phyloP scores from a whole-genome alignment of 53 echinoderm and acorn worm species.

The Mesocentrotus franciscanus region DNA sequence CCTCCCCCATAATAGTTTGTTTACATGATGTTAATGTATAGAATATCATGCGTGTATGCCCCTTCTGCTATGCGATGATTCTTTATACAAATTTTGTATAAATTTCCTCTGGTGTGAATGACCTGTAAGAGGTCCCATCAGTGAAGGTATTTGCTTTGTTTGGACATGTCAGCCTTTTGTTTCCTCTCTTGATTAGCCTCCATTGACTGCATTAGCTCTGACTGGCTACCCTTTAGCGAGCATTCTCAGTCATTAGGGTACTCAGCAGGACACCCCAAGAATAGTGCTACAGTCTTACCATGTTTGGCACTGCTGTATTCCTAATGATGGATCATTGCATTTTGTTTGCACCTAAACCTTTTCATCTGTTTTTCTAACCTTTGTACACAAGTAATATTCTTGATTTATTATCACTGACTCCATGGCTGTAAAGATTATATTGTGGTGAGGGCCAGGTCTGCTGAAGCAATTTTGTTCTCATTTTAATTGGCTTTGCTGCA shows the following conservation, averaged over 20 bases:
- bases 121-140: background rate
- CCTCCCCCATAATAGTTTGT: too few relatives aligned
- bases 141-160: conserved; percentile 19
- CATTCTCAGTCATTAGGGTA: conserved; percentile 34
- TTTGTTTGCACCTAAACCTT: conserved; percentile 1
- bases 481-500: background rate
- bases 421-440: background rate
- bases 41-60: background rate
- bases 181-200: conserved; percentile 38
- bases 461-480: conserved; percentile 8
- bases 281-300: conserved; percentile 48
- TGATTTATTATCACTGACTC: conserved; percentile 38
- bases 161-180: conserved; percentile 43
- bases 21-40: too few relatives aligned
- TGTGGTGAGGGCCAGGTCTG: background rate
- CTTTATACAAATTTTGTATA: background rate
- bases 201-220: conserved; percentile 42
- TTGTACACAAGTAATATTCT: conserved; percentile 22
- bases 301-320: conserved; percentile 29
- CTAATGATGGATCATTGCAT: background rate
- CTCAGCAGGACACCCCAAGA: conserved; percentile 20
- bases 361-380: conserved; percentile 40
- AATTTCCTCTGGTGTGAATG: background rate
- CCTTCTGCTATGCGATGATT: background rate
- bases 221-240: conserved; percentile 47